Percentiles rank a stretch among this genome's conserved stretches.
Evolutionary conservation across 2,797 vertebrate species (phyloP).

Genomic region (Benthosema pterotum): DNA sequence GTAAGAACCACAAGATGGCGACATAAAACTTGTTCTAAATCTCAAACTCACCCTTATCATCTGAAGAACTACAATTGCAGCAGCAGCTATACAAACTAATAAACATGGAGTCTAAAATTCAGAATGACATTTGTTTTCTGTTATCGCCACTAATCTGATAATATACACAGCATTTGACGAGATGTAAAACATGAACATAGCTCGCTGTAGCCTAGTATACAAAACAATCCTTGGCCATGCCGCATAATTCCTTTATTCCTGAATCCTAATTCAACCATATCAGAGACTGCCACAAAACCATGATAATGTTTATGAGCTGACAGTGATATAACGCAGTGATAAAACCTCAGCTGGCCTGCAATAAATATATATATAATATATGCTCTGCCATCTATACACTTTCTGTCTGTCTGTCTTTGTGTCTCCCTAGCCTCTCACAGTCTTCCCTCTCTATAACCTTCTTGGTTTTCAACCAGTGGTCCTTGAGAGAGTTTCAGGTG

Average conservation of each 20-base stretch:
- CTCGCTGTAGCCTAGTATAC: neutral
- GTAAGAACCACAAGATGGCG: slow-evolving; percentile 67
- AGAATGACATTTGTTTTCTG: neutral
- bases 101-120: neutral
- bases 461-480: too few species aligned
- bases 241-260: slow-evolving; percentile 8
- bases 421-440: neutral
- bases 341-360: slow-evolving; percentile 47
- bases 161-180: neutral
- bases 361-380: slow-evolving; percentile 22
- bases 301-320: slow-evolving; percentile 43
- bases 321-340: slow-evolving; percentile 59
- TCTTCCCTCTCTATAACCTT: neutral
- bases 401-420: neutral
- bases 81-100: neutral
- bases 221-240: neutral
- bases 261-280: slow-evolving; percentile 26
- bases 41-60: slow-evolving; percentile 11
- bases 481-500: too few species aligned
- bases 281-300: slow-evolving; percentile 32
- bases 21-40: slow-evolving; percentile 20
- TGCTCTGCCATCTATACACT: too few species aligned
- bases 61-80: neutral
- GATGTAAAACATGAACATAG: neutral
- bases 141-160: neutral